Conservation (phyloP, 2,888 invertebrate genomes). For the Onchidella celtica region DNA sequence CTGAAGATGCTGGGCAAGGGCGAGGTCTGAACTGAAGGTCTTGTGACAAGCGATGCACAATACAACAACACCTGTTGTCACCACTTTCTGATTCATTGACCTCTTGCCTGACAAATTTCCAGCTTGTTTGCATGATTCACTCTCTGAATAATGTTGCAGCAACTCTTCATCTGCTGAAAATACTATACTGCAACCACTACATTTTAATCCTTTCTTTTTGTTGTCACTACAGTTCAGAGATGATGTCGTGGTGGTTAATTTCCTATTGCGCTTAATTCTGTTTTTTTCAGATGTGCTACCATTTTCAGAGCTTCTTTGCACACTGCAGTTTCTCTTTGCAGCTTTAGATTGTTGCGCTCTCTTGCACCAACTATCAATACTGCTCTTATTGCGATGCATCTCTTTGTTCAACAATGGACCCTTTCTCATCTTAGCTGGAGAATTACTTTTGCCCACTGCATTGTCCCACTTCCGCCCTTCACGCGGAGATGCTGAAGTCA, state of each 20-base stretch:
- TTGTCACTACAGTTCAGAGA: no score
- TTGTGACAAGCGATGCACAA: constrained; percentile 10
- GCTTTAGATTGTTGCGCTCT: no score
- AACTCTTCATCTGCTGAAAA: background rate
- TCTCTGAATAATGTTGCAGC: background rate
- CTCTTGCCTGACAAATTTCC: background rate
- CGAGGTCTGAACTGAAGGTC: background rate
- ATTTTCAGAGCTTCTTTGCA: no score
- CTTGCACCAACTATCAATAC: background rate
- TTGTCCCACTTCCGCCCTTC: background rate
- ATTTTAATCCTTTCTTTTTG: background rate
- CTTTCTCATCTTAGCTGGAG: no score
- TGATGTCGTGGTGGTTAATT: no score
- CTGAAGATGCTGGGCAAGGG: constrained; percentile 13
- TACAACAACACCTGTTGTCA: background rate
- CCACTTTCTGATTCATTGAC: background rate
- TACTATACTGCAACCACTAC: background rate
- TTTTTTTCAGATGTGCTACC: no score
- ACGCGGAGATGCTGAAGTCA: background rate
- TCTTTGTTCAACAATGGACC: background rate
- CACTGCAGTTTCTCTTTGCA: no score
- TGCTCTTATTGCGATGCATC: background rate
- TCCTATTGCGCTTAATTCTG: no score
- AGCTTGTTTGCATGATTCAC: background rate
- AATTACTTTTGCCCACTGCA: background rate